phyloP scores from a whole-genome alignment of 2,888 invertebrate genomes.

The Caenorhabditis sp. region DNA sequence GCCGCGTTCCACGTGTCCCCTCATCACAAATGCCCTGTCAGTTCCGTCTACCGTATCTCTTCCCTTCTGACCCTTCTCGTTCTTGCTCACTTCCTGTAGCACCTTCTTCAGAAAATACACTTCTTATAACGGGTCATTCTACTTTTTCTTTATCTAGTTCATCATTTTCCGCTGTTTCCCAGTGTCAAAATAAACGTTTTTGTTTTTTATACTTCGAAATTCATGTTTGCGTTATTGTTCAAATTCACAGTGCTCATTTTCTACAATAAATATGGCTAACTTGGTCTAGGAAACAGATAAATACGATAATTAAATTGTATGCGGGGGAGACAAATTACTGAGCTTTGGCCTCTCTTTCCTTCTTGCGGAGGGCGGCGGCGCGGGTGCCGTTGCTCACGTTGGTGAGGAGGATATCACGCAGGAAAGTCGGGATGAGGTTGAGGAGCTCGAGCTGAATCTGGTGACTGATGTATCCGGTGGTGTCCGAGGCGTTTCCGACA shows the following conservation, averaged over 20 bases:
- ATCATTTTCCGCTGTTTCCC: conserved; percentile 29
- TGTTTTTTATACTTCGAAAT: too few species aligned
- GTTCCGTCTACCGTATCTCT: background rate
- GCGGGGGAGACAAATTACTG: conserved; percentile 48
- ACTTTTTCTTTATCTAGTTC: background rate
- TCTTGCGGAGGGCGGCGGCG: conserved; percentile 72
- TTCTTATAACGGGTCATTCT: background rate
- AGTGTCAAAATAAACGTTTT: conserved; percentile 12
- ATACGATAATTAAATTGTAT: background rate
- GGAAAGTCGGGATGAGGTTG: conserved; percentile 62
- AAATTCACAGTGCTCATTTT: too few species aligned
- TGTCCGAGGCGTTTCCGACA: conserved; percentile 72
- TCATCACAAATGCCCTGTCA: conserved; percentile 56
- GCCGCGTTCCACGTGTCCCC: conserved; percentile 63
- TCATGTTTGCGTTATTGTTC: too few species aligned
- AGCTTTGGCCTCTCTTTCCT: conserved; percentile 65
- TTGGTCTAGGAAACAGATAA: conserved; percentile 4
- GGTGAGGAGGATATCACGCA: conserved; percentile 67
- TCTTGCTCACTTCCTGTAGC: conserved; percentile 23
- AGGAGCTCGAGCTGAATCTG: conserved; percentile 70
- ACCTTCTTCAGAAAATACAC: background rate
- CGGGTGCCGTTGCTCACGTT: conserved; percentile 70
- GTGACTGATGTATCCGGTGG: conserved; percentile 74
- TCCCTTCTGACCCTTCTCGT: background rate
- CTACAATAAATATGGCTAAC: conserved; percentile 4